Base-by-base conservation (phyloP, 2,113 vertebrate species). In the Antidorcas marsupialis region DNA sequence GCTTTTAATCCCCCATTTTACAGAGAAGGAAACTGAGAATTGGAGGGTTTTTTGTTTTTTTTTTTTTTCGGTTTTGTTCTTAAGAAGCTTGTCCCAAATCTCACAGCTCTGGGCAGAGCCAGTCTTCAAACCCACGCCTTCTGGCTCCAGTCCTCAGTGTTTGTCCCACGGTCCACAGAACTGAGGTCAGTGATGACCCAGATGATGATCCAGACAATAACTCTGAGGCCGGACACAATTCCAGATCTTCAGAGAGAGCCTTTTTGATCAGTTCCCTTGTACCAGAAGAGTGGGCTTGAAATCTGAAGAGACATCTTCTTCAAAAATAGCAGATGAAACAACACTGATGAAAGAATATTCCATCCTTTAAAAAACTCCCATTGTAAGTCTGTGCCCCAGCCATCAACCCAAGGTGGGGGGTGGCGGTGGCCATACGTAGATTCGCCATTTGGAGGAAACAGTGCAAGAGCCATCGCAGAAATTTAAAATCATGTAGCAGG, bases 111-210 rank as follows among this genome's bases (percentile, higher is more conserved):
- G 53, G 82, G 27, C 23, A 52, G 50, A 97, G 82, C 53, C 84
- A 60, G 28, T 71, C 19, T 33, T 91, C 17, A 95, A 97, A 67
- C 64, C n/a, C 85, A 78, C 27, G 4, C 91, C 64, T 97, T 94
- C 93, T 96, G 96, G 97, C 95, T 97, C 27, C 16, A 47, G 2
- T 60, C 53, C 59, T 89, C 67, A 28, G 55, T 83, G 47, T 45
- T 94, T 90, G 74, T 98, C 95, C 94, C 83, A 89, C 36, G 64
- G 84, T 39, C 74, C 84, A 85, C 27, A 55, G n/a, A 57, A 88
- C 81, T 95, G 96, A 97, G 90, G 90, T 98, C 97, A 98, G 43
- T 5, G 87, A 97, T 97, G 96, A 91, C 93, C 91, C 78, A 55
- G 91, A 36, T 43, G 90, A 85, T 94, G 93, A 91, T 84, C 85